Conservation (phyloP, 2,113 vertebrate genomes). For the Lanius ludovicianus region DNA sequence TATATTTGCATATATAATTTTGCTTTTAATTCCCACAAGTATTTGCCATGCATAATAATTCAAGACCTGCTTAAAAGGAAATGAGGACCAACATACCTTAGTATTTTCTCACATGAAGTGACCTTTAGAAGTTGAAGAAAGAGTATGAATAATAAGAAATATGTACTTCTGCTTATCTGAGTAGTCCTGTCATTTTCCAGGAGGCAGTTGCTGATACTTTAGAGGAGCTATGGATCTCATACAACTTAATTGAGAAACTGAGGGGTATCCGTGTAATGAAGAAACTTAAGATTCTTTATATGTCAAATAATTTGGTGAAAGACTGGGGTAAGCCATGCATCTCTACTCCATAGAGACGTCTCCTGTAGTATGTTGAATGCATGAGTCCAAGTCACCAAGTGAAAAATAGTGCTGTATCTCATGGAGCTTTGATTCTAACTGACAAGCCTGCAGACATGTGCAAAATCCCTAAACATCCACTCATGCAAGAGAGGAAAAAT, state of each 20-base stretch:
- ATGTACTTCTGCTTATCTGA: conserved; percentile 22
- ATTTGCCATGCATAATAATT: background rate
- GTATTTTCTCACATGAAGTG: background rate
- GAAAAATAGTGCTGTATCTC: background rate
- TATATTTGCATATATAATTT: background rate
- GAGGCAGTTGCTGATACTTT: conserved; percentile 91
- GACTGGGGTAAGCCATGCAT: conserved; percentile 87
- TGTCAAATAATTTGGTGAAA: conserved; percentile 97
- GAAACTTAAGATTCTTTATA: conserved; percentile 92
- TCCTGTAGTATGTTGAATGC: background rate
- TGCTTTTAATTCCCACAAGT: background rate
- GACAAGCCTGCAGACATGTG: background rate
- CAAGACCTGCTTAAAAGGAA: background rate
- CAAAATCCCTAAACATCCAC: background rate
- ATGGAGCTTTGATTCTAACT: background rate
- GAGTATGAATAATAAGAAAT: background rate
- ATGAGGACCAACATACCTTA: background rate
- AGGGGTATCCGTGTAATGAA: conserved; percentile 92
- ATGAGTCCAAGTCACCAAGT: background rate
- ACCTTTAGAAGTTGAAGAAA: background rate
- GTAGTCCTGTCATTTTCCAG: conserved; percentile 68
- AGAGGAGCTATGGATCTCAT: conserved; percentile 96
- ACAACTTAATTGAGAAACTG: conserved; percentile 95
- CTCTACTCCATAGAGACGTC: background rate
- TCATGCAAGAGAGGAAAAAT: background rate